Conservation (phyloP, 53 echinoderm and acorn worm species). For the Mesocentrotus franciscanus region DNA sequence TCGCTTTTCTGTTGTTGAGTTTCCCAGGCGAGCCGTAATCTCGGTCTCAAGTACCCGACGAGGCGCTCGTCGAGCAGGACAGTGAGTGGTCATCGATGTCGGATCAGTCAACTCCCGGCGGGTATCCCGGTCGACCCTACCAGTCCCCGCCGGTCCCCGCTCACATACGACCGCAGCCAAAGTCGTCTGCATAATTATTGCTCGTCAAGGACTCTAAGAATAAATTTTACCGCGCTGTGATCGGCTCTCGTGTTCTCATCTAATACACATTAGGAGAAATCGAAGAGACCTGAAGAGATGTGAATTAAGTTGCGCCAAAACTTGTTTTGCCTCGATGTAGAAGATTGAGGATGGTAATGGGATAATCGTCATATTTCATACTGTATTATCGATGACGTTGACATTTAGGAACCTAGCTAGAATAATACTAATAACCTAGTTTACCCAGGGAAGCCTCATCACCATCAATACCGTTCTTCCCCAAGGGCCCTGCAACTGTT, state of each 20-base stretch:
- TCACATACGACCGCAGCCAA: background rate
- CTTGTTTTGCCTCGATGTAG: background rate
- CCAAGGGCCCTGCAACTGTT: no score
- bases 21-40: slow-evolving; percentile 27
- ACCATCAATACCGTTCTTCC: no score
- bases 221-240: slow-evolving; percentile 47
- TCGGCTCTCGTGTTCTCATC: slow-evolving; percentile 32
- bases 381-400: background rate
- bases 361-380: background rate
- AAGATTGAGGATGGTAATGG: background rate
- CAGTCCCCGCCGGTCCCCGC: background rate
- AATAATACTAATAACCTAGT: no score
- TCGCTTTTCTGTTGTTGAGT: slow-evolving; percentile 8
- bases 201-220: slow-evolving; percentile 42
- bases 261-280: slow-evolving; percentile 44
- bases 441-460: no score
- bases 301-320: background rate
- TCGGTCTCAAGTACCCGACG: slow-evolving; percentile 17
- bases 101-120: slow-evolving; percentile 36
- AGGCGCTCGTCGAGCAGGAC: background rate
- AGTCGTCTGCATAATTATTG: slow-evolving; percentile 14
- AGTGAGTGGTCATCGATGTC: slow-evolving; percentile 10
- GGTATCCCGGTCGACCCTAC: background rate
- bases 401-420: background rate
- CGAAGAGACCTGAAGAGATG: background rate